phyloP scores from a whole-genome alignment of 2,888 invertebrate species.

The Philonicus albiceps region DNA sequence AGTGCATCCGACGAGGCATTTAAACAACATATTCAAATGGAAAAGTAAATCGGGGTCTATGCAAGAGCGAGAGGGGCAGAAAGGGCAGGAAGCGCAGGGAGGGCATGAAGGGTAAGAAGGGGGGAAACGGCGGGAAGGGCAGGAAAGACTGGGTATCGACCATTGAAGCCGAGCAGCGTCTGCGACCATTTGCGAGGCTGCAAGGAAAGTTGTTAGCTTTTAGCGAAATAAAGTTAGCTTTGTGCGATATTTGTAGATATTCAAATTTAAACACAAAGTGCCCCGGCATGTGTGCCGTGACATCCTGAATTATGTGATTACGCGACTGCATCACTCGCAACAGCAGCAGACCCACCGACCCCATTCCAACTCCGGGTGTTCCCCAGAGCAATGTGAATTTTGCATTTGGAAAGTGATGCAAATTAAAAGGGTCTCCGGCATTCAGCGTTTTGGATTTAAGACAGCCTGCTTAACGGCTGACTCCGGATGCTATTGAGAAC shows the following conservation, averaged over 20 bases:
- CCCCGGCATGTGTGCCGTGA: background rate
- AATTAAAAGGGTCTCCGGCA: constrained; percentile 8
- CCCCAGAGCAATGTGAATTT: background rate
- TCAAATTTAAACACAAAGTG: background rate
- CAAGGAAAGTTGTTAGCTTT: constrained; percentile 11
- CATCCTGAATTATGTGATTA: constrained; percentile 8
- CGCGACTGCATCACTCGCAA: background rate
- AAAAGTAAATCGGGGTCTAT: background rate
- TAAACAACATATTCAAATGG: constrained; percentile 29
- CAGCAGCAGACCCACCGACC: background rate
- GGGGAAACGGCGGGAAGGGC: background rate
- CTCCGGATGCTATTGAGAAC: background rate
- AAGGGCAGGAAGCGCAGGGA: no score
- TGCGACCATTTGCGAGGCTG: background rate
- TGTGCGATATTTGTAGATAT: background rate
- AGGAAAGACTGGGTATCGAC: background rate
- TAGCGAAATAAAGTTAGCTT: constrained; percentile 19
- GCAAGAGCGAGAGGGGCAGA: background rate
- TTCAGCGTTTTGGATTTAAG: background rate
- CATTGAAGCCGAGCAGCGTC: background rate
- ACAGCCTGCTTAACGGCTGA: background rate
- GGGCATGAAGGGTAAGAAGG: background rate
- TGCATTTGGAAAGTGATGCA: background rate
- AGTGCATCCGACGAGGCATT: constrained; percentile 28
- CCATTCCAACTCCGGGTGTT: background rate